These are phyloP conservation scores for Hirtodrosophila alboralis DNA, from an alignment of 2,888 invertebrate genomes.

Conservation along the genomic window DNA sequence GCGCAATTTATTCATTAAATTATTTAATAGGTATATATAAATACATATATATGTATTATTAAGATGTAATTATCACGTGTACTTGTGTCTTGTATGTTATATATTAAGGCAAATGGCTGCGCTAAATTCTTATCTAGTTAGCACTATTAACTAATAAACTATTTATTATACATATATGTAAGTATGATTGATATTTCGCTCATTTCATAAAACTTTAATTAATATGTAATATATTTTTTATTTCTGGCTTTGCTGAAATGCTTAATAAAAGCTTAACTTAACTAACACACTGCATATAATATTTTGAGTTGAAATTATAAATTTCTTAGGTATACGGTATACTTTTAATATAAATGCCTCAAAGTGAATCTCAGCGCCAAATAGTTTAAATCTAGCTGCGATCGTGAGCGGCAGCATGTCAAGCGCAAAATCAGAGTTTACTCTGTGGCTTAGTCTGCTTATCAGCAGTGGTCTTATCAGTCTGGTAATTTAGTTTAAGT, in stretches of 20 bases:
- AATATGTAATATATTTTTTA: slow-evolving; percentile 33
- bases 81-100: slow-evolving; percentile 8
- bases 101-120: slow-evolving; percentile 5
- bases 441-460: slow-evolving; percentile 26
- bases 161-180: slow-evolving; percentile 27
- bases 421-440: neutral
- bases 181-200: slow-evolving; percentile 39
- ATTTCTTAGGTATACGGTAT: neutral
- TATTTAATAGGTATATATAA: slow-evolving; percentile 6
- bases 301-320: slow-evolving; percentile 2
- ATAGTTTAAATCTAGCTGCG: slow-evolving; percentile 40
- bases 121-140: slow-evolving; percentile 40
- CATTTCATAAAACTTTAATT: slow-evolving; percentile 40
- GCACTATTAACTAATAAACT: slow-evolving; percentile 36
- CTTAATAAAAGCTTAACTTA: slow-evolving; percentile 60
- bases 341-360: no score
- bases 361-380: neutral
- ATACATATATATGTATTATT: no score
- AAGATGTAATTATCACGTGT: slow-evolving; percentile 7
- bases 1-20: slow-evolving; percentile 13
- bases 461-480: slow-evolving; percentile 55
- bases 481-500: slow-evolving; percentile 36
- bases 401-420: slow-evolving; percentile 35
- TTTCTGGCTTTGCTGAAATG: slow-evolving; percentile 58
- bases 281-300: slow-evolving; percentile 5